phyloP scores from a whole-genome alignment of 2,113 vertebrate genomes.

The Urocitellus parryii region DNA sequence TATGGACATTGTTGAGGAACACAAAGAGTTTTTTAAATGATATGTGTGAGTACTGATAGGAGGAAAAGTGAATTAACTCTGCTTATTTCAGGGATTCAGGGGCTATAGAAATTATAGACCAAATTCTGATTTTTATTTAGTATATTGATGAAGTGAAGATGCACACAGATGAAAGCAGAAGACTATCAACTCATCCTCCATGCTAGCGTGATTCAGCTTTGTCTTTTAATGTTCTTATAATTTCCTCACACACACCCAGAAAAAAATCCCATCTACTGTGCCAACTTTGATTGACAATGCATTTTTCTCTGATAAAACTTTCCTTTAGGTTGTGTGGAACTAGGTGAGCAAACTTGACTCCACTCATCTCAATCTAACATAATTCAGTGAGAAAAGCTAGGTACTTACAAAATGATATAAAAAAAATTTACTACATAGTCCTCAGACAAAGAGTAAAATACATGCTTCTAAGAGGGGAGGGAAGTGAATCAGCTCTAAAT shows the following conservation, averaged over 20 bases:
- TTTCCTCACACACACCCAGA: not conserved
- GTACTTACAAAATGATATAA: not conserved
- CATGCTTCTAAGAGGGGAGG: not conserved
- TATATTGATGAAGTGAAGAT: slow-evolving; percentile 19
- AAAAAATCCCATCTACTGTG: not conserved
- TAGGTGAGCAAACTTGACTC: not conserved
- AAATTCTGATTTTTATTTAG: slow-evolving; percentile 59
- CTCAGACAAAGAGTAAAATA: not conserved
- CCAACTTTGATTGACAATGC: not conserved
- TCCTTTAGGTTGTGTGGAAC: not conserved
- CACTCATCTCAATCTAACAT: not conserved
- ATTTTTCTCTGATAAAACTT: not conserved
- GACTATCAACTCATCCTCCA: not conserved
- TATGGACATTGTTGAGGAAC: not conserved
- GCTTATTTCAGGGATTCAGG: slow-evolving; percentile 16
- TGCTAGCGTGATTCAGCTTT: not conserved
- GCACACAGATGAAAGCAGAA: slow-evolving; percentile 10
- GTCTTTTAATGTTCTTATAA: not conserved
- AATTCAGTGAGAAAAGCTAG: not conserved
- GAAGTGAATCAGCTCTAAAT: not conserved
- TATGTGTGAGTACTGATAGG: slow-evolving; percentile 15
- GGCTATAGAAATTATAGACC: slow-evolving; percentile 43
- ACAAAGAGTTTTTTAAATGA: slow-evolving; percentile 36
- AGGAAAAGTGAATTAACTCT: slow-evolving; percentile 52
- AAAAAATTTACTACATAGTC: not conserved